Evolutionary conservation across 2,113 vertebrate genomes (phyloP).

Genomic region (Ammodytes dubius): DNA sequence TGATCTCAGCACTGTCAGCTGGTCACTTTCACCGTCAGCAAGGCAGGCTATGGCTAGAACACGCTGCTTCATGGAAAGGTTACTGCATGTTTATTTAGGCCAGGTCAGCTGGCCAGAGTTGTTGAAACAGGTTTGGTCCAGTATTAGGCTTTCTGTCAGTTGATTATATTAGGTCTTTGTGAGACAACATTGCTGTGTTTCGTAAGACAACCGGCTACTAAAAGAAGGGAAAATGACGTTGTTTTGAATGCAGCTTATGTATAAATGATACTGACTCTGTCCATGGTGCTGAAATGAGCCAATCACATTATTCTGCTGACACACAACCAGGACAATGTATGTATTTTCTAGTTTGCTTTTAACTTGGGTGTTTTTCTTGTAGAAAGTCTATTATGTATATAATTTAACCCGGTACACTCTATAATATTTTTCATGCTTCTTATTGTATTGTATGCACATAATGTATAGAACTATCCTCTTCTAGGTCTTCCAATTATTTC

Average conservation of each 20-base stretch:
- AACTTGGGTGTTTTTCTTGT: background rate
- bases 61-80: slow-evolving; percentile 6
- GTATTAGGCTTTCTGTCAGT: slow-evolving; percentile 35
- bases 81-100: slow-evolving; percentile 34
- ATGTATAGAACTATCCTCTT: background rate
- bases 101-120: slow-evolving; percentile 26
- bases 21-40: slow-evolving; percentile 31
- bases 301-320: background rate
- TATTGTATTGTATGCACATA: background rate
- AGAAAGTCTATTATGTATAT: background rate
- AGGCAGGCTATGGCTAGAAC: slow-evolving; percentile 39
- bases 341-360: background rate
- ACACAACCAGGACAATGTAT: background rate
- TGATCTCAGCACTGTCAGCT: slow-evolving; percentile 47
- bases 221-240: slow-evolving; percentile 2
- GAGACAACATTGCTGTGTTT: slow-evolving; percentile 38
- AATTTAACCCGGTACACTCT: background rate
- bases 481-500: background rate
- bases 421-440: background rate
- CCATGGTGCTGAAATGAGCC: slow-evolving; percentile 62
- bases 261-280: slow-evolving; percentile 40
- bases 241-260: slow-evolving; percentile 21
- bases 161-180: slow-evolving; percentile 35
- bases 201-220: slow-evolving; percentile 7
- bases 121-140: slow-evolving; percentile 43